Evolutionary conservation across 1,140 invertebrate genomes (phyloP).

Genomic region (Drosophila pruinosa): DNA sequence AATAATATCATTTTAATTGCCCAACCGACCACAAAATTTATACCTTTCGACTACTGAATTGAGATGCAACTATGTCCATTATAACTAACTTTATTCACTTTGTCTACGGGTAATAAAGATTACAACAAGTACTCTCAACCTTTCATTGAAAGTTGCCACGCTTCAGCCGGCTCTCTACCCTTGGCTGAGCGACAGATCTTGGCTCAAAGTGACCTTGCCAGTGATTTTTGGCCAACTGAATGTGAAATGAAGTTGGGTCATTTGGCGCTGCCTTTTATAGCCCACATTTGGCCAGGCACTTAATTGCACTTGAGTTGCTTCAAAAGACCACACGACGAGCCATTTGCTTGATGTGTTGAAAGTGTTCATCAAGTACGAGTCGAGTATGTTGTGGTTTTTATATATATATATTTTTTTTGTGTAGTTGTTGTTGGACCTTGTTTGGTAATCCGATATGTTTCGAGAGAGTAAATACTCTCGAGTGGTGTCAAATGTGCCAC

Average conservation of each 20-base stretch:
- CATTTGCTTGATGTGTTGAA: conserved; percentile 6
- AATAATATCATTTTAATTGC: conserved; percentile 77
- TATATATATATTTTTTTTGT: no score
- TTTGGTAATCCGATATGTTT: conserved; percentile 64
- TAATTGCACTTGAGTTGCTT: conserved; percentile 29
- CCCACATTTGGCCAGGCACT: conserved; percentile 37
- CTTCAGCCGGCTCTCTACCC: not conserved
- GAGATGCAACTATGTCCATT: not conserved
- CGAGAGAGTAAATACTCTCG: conserved; percentile 1
- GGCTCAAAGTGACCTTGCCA: conserved; percentile 56
- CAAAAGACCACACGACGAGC: conserved; percentile 6
- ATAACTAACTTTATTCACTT: not conserved
- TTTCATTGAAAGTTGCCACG: conserved; percentile 35
- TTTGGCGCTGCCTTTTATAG: conserved; percentile 30
- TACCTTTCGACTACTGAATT: conserved; percentile 8
- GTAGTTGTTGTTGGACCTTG: no score
- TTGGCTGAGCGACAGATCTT: not conserved
- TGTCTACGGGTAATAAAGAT: not conserved
- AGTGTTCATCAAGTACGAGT: conserved; percentile 26
- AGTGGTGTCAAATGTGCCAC: conserved; percentile 58
- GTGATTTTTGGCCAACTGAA: conserved; percentile 4
- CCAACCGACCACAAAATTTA: conserved; percentile 25
- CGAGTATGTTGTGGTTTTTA: not conserved
- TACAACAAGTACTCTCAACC: conserved; percentile 44
- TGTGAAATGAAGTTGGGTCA: conserved; percentile 10